Evolutionary conservation across 2,797 vertebrate species (phyloP).

Genomic region (Eulemur rubriventer): DNA sequence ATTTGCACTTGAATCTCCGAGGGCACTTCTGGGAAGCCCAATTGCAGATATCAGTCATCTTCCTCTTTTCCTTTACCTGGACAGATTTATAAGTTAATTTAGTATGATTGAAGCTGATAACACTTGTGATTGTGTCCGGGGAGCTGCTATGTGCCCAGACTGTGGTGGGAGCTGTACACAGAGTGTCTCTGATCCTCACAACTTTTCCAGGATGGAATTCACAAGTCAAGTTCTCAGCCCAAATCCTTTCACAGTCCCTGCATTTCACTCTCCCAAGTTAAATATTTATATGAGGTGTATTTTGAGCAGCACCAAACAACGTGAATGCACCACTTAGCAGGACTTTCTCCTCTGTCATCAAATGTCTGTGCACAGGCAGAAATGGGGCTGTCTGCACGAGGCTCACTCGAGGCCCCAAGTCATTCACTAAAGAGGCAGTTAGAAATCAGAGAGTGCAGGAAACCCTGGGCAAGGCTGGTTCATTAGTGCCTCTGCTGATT

Average conservation of each 20-base stretch:
- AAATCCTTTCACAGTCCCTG: not conserved
- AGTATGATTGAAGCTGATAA: not conserved
- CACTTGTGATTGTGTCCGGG: accelerated
- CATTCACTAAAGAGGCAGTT: constrained; percentile 61
- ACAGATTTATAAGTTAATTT: not conserved
- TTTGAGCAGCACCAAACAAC: not conserved
- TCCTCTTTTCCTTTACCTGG: not conserved
- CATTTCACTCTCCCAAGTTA: not conserved
- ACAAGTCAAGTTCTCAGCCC: not conserved
- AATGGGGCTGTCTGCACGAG: not conserved
- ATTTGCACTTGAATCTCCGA: not conserved
- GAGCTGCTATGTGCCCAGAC: not conserved
- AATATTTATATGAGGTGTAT: constrained; percentile 34
- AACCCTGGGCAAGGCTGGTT: constrained; percentile 61
- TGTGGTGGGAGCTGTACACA: not conserved
- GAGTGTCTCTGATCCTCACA: not conserved
- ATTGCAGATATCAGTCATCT: not conserved
- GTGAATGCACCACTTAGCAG: not conserved
- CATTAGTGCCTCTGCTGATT: constrained; percentile 77
- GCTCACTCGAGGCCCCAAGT: constrained; percentile 28
- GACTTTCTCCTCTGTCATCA: constrained; percentile 37
- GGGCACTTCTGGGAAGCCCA: not conserved
- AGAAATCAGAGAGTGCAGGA: constrained; percentile 57
- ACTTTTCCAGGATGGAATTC: not conserved
- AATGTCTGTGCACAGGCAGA: not conserved